A percentile compares a stretch with the other conserved stretches of the same genome.
Evolutionary conservation across 2,888 invertebrate species (phyloP).

Genomic region (Tortricodes alternella): DNA sequence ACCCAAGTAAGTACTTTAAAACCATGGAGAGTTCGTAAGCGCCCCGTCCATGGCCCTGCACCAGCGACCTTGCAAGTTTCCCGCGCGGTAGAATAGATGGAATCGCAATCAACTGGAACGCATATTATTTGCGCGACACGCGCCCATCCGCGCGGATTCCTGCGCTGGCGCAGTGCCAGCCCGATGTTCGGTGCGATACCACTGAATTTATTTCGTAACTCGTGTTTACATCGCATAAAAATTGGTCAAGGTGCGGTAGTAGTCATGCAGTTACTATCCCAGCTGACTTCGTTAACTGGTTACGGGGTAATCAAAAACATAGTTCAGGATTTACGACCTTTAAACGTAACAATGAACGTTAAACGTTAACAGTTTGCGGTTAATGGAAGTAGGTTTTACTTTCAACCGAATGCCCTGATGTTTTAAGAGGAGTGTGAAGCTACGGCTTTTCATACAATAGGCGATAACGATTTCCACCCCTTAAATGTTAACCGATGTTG

Average conservation of each 20-base stretch:
- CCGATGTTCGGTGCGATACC: constrained; percentile 52
- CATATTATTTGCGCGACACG: constrained; percentile 57
- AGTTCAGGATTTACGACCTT: constrained; percentile 14
- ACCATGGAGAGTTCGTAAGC: too few relatives aligned
- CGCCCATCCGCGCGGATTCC: constrained; percentile 58
- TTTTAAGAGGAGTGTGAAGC: too few relatives aligned
- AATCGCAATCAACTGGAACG: constrained; percentile 44
- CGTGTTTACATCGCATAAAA: constrained; percentile 68
- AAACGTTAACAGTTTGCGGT: background rate
- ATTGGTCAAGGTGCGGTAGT: constrained; percentile 67
- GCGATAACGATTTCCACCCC: too few relatives aligned
- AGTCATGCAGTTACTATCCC: constrained; percentile 18
- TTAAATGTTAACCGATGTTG: too few relatives aligned
- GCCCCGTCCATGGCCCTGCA: too few relatives aligned
- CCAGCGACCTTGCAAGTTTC: too few relatives aligned
- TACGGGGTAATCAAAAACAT: constrained; percentile 13
- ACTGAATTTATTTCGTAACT: constrained; percentile 72
- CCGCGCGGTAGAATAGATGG: constrained; percentile 17
- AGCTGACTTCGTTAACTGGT: background rate
- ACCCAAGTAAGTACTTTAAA: too few relatives aligned
- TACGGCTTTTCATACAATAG: too few relatives aligned
- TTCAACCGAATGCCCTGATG: too few relatives aligned
- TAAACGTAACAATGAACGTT: background rate
- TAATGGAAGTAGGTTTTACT: background rate
- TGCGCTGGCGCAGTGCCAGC: constrained; percentile 59